Evolutionary conservation across 1,140 invertebrate species (phyloP).

Genomic region (Cylas formicarius): DNA sequence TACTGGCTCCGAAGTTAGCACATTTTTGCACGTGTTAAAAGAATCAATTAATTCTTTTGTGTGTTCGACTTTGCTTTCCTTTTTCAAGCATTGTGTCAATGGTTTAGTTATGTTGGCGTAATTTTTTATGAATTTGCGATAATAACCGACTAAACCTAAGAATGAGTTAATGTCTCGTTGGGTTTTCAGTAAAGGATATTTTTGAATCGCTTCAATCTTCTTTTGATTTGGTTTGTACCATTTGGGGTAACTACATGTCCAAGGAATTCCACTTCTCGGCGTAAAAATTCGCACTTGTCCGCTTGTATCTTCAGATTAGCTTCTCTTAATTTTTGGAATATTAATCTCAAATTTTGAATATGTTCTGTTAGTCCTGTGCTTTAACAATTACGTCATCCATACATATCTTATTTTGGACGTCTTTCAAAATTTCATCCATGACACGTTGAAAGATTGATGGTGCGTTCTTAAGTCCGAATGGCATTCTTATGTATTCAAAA

Average conservation of each 20-base stretch:
- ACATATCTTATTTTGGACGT: conserved; percentile 19
- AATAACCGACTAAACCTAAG: conserved; percentile 36
- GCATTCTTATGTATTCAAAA: conserved; percentile 16
- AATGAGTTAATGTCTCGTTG: conserved; percentile 35
- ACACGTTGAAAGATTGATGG: conserved; percentile 26
- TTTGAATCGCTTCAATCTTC: conserved; percentile 29
- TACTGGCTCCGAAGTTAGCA: conserved; percentile 22
- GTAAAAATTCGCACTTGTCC: neutral
- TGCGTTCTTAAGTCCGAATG: conserved; percentile 10
- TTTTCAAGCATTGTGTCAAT: conserved; percentile 30
- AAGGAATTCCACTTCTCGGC: conserved; percentile 3
- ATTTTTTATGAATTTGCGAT: conserved; percentile 35
- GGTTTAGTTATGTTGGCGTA: conserved; percentile 34
- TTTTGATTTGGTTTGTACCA: conserved; percentile 37
- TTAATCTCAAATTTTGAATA: conserved; percentile 1
- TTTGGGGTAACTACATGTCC: conserved; percentile 34
- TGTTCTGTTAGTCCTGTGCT: conserved; percentile 12
- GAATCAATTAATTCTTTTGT: conserved; percentile 8
- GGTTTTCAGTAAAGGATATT: conserved; percentile 32
- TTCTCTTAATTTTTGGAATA: conserved; percentile 2
- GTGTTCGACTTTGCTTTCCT: conserved; percentile 19
- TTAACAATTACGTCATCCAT: conserved; percentile 17
- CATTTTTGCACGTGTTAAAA: conserved; percentile 15
- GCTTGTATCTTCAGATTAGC: no score
- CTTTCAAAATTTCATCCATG: conserved; percentile 32